Percentiles rank a stretch among this genome's conserved stretches.
Conservation (phyloP, 2,797 vertebrate genomes). For the Remorina albescens region DNA sequence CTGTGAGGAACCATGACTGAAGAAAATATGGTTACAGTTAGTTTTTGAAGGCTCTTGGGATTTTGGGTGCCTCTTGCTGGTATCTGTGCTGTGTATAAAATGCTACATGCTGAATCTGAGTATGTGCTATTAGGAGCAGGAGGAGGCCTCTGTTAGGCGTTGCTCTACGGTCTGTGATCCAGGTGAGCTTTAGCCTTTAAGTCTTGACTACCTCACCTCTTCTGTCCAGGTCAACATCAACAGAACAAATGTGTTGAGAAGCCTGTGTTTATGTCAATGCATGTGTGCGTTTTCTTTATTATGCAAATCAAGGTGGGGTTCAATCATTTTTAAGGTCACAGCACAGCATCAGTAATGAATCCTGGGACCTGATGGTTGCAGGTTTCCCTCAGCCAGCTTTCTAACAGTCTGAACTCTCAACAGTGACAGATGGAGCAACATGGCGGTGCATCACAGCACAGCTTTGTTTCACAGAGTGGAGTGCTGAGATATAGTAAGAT, state of each 20-base stretch:
- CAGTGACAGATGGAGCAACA: slow-evolving; percentile 52
- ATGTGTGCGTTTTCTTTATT: slow-evolving; percentile 15
- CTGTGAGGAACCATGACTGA: slow-evolving; percentile 8
- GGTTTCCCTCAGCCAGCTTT: slow-evolving; percentile 23
- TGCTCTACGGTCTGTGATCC: slow-evolving; percentile 18
- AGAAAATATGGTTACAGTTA: background rate
- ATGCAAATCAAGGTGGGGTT: slow-evolving; percentile 1
- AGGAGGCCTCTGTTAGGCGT: background rate
- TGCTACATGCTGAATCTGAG: background rate
- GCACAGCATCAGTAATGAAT: slow-evolving; percentile 48
- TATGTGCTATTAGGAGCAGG: slow-evolving; percentile 28
- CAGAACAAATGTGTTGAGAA: slow-evolving; percentile 6
- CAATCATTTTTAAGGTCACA: slow-evolving; percentile 39
- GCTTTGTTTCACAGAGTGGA: slow-evolving; percentile 26
- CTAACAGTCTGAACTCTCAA: slow-evolving; percentile 43
- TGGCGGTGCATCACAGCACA: slow-evolving; percentile 22
- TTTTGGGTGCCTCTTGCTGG: background rate
- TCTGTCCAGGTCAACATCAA: slow-evolving; percentile 7
- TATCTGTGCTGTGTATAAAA: background rate
- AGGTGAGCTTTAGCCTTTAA: slow-evolving; percentile 38
- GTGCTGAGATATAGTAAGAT: slow-evolving; percentile 14
- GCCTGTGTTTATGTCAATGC: slow-evolving; percentile 9
- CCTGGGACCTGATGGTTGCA: slow-evolving; percentile 37
- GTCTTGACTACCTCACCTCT: slow-evolving; percentile 31
- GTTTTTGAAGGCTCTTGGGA: background rate